These are phyloP conservation scores for Trachops cirrhosus DNA, from an alignment of 2,797 vertebrate species.

Conservation along the genomic window DNA sequence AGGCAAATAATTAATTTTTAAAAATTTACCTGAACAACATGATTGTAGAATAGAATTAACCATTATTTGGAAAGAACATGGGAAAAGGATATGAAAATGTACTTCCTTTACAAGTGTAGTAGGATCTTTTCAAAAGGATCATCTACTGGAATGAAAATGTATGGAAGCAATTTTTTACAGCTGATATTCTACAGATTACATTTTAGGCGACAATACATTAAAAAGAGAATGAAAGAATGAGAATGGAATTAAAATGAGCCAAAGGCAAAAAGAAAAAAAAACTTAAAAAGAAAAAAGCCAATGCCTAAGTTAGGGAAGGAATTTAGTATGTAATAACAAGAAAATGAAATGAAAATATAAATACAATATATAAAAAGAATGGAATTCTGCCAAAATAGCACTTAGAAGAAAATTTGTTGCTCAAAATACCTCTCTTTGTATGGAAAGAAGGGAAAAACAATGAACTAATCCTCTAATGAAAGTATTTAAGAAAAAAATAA, in stretches of 20 bases:
- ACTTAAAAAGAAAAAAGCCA: no score
- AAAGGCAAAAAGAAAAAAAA: neutral
- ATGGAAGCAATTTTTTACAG: neutral
- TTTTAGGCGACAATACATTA: neutral
- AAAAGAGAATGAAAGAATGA: conserved; percentile 55
- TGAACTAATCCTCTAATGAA: conserved; percentile 34
- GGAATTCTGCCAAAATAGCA: conserved; percentile 66
- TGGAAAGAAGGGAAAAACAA: conserved; percentile 47
- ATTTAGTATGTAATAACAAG: conserved; percentile 51
- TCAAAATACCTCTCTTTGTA: conserved; percentile 40
- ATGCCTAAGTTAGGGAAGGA: conserved; percentile 34
- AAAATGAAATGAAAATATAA: conserved; percentile 68
- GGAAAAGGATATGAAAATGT: neutral
- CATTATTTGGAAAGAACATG: neutral
- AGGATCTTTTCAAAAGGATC: conserved; percentile 2
- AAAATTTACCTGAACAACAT: neutral
- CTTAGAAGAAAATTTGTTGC: conserved; percentile 64
- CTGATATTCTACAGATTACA: neutral
- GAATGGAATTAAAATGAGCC: conserved; percentile 41
- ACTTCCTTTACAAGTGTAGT: neutral
- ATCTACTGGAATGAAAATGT: neutral
- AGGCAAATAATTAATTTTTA: neutral
- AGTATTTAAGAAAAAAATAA: conserved; percentile 49
- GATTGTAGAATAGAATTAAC: neutral
- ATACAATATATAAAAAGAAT: conserved; percentile 45